These are phyloP conservation scores for Xylocampa areola DNA, from an alignment of 2,888 invertebrate genomes.

Conservation along the genomic window DNA sequence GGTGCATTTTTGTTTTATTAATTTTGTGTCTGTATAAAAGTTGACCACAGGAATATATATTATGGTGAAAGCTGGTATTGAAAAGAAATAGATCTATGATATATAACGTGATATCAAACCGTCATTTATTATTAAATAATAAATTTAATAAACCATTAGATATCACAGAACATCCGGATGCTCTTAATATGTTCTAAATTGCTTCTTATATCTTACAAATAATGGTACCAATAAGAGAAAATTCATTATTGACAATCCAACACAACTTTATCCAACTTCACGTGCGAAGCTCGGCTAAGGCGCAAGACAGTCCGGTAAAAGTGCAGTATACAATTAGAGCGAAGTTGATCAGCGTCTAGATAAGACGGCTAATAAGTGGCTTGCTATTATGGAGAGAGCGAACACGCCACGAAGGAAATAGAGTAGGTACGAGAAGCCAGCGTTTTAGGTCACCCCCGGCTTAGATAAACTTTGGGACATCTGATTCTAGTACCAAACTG, in stretches of 20 bases:
- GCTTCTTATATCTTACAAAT: conserved; percentile 28
- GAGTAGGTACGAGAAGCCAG: conserved; percentile 50
- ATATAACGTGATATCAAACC: too few species aligned
- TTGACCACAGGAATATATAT: not conserved
- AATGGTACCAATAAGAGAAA: conserved; percentile 46
- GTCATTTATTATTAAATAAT: too few species aligned
- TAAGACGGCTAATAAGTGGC: conserved; percentile 77
- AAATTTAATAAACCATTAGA: conserved; percentile 22
- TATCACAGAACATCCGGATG: conserved; percentile 40
- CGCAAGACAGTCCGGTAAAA: conserved; percentile 60
- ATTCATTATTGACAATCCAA: conserved; percentile 30
- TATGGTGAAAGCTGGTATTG: not conserved
- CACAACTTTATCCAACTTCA: conserved; percentile 29
- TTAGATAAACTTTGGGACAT: conserved; percentile 21
- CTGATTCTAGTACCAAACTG: conserved; percentile 8
- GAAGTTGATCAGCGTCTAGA: conserved; percentile 75
- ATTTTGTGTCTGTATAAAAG: not conserved
- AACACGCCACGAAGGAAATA: conserved; percentile 52
- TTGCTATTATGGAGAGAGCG: conserved; percentile 81
- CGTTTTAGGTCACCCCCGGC: conserved; percentile 46
- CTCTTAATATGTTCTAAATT: conserved; percentile 52
- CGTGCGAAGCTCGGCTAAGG: conserved; percentile 20
- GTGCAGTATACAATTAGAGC: conserved; percentile 80
- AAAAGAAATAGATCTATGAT: conserved; percentile 11
- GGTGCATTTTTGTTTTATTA: conserved; percentile 17